Conservation (phyloP, 2,797 vertebrate genomes). For the Pachyuromys duprasi region DNA sequence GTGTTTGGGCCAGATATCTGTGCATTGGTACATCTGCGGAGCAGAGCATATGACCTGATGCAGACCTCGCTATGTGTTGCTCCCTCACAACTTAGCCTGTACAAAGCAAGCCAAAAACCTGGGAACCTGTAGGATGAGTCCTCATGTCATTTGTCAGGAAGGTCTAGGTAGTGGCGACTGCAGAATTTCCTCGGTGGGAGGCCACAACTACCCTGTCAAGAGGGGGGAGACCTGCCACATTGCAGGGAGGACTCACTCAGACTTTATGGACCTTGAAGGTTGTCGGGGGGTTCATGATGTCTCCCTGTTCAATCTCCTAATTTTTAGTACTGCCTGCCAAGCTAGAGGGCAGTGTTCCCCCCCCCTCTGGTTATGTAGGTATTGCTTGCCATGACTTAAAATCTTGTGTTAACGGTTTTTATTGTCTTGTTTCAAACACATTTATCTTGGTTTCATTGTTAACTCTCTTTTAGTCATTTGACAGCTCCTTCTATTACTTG, state of each 20-base stretch:
- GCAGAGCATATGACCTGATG: conserved; percentile 10
- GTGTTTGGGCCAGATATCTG: rapidly evolving
- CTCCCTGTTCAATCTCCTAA: neutral
- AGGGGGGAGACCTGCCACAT: too few relatives aligned
- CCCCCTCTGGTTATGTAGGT: neutral
- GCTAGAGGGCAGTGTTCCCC: rapidly evolving
- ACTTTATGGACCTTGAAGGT: neutral
- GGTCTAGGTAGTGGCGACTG: neutral
- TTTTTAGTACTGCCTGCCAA: rapidly evolving
- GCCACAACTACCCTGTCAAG: too few relatives aligned
- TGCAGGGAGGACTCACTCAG: neutral
- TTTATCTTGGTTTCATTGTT: conserved; percentile 41
- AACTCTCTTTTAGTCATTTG: conserved; percentile 19
- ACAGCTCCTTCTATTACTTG: neutral
- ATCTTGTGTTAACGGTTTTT: neutral
- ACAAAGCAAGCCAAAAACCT: neutral
- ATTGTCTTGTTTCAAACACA: neutral
- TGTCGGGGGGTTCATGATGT: neutral
- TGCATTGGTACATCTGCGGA: neutral
- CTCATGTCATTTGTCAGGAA: neutral
- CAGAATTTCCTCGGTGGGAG: neutral
- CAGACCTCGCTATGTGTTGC: neutral
- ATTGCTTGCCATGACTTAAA: neutral
- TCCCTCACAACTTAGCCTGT: neutral
- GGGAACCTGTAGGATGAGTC: neutral